Evolutionary conservation across 2,113 vertebrate genomes (phyloP).

Genomic region (Murina feae): DNA sequence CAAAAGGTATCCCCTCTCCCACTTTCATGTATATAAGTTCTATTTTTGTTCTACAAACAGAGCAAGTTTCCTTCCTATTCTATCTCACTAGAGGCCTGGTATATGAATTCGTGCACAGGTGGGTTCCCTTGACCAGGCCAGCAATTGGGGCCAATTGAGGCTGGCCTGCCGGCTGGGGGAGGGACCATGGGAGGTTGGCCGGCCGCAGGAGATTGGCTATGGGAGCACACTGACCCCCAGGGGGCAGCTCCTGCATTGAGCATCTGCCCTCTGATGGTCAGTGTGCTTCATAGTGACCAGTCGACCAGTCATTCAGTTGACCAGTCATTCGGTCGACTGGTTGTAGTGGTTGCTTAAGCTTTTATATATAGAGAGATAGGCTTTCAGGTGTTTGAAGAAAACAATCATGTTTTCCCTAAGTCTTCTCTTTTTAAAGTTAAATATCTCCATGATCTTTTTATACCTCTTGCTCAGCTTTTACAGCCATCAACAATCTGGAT

Average conservation of each 20-base stretch:
- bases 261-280: too few relatives aligned
- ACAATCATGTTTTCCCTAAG: background rate
- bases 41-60: background rate
- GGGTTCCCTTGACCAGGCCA: too few relatives aligned
- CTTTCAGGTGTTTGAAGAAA: background rate
- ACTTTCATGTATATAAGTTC: background rate
- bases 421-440: background rate
- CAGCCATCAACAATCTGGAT: background rate
- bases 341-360: too few relatives aligned
- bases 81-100: background rate
- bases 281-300: too few relatives aligned
- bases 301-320: too few relatives aligned
- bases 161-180: too few relatives aligned
- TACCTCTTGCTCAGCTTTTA: background rate
- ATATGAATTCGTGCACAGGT: too few relatives aligned
- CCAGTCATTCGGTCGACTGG: rapidly evolving
- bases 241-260: too few relatives aligned
- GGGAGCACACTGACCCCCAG: too few relatives aligned
- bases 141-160: too few relatives aligned
- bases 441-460: background rate
- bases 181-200: too few relatives aligned
- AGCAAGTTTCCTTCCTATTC: background rate
- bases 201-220: too few relatives aligned
- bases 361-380: background rate
- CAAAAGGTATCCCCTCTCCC: background rate